Base-by-base conservation (phyloP, 2,888 invertebrate genomes). In the Athalia cordata region DNA sequence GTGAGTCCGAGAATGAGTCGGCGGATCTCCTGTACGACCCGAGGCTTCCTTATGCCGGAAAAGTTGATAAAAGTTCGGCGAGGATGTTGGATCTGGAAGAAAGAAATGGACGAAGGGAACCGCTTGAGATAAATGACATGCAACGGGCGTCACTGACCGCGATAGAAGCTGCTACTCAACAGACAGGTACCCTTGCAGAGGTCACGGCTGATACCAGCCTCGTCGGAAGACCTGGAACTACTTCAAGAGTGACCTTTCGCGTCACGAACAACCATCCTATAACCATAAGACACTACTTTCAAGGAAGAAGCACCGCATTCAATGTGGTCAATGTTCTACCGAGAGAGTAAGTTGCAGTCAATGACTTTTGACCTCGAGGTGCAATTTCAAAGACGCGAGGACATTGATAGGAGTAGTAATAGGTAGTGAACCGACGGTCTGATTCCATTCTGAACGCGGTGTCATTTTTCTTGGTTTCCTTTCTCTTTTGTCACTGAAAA, bases 231-330 rank as follows among this genome's bases (percentile, higher is more conserved):
- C 86, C 89, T 11, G 88, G 87, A 15, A 82, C 83, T 4, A 43
- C 52, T 52, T 13, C 70, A 55, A 83, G 83, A 90, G 85, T 96
- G n/a, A 92, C 93, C 80, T 96, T 95, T 84, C 94, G 95, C 89
- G 93, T 96, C 0, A 94, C 94, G 0, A 96, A 96, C 89, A 93
- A 93, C 61, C 88, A 92, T 92, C n/a, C 92, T 92, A 8, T 92
- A 91, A 80, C 87, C 91, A 0, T 92, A 92, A 29, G 91, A 90
- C 79, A 94, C 93, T 83, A 90, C 89, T 77, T 95, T 94, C 85
- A 92, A 91, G 91, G 8, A 93, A 94, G 76, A 92, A 94, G 84
- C 90, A 92, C 78, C 90, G 92, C 13, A 92, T 93, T 87, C n/a
- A 81, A 77, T 82, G 84, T 95, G 43, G 90, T 92, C 47, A 91